Percentiles rank a stretch among this genome's conserved stretches.
Evolutionary conservation across 2,797 vertebrate species (phyloP).

Genomic region (Chaunax sp.): DNA sequence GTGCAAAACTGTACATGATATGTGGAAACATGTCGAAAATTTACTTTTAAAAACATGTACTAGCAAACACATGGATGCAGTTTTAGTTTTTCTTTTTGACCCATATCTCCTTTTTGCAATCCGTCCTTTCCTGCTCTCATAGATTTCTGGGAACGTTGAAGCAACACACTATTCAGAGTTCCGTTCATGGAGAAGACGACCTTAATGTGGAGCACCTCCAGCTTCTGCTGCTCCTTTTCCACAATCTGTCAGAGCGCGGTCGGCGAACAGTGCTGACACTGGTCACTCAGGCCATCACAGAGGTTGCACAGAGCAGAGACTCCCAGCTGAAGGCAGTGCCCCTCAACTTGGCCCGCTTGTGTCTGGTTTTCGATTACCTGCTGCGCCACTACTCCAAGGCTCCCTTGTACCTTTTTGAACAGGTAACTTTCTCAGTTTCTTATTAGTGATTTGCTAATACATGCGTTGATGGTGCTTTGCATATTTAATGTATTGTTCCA

Average conservation of each 20-base stretch:
- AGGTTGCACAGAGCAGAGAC: constrained; percentile 89
- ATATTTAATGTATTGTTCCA: too few relatives aligned
- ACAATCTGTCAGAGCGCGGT: constrained; percentile 93
- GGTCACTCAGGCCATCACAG: constrained; percentile 91
- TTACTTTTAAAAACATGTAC: background rate
- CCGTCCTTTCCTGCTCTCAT: background rate
- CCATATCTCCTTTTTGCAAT: background rate
- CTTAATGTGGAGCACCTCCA: constrained; percentile 97
- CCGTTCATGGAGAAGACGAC: constrained; percentile 91
- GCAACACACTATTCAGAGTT: constrained; percentile 91
- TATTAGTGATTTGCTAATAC: background rate
- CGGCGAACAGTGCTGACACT: constrained; percentile 86
- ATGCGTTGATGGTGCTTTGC: too few relatives aligned
- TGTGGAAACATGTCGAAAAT: background rate
- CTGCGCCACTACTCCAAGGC: constrained; percentile 95
- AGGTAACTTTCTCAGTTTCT: constrained; percentile 79
- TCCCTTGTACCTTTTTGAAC: constrained; percentile 95
- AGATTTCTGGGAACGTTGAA: constrained; percentile 96
- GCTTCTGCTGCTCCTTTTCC: constrained; percentile 95
- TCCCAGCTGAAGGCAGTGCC: constrained; percentile 90
- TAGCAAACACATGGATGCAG: background rate
- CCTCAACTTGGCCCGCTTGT: constrained; percentile 90
- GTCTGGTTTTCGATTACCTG: constrained; percentile 95
- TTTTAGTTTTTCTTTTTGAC: background rate
- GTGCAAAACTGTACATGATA: too few relatives aligned